phyloP scores from a whole-genome alignment of 2,113 vertebrate species.

The Crotalus viridis region DNA sequence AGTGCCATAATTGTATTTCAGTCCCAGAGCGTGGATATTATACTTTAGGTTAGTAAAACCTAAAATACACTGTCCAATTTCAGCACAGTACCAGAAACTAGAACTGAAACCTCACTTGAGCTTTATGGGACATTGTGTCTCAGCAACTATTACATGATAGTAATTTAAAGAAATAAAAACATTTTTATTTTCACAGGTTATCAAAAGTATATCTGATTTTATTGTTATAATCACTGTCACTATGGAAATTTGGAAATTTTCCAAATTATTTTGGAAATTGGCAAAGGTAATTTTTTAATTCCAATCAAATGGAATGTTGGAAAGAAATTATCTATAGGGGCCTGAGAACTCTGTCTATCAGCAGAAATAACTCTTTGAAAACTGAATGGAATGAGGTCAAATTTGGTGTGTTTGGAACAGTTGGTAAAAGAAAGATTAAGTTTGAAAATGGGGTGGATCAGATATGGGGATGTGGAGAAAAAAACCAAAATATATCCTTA shows the following conservation, averaged over 20 bases:
- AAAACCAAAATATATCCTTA: neutral
- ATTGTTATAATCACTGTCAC: neutral
- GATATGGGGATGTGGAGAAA: neutral
- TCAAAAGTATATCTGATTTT: neutral
- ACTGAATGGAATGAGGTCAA: neutral
- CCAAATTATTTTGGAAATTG: neutral
- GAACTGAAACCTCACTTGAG: neutral
- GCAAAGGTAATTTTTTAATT: neutral
- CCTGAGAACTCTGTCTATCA: neutral
- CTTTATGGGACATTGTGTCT: neutral
- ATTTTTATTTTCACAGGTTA: neutral
- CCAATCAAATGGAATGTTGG: neutral
- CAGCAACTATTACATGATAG: accelerated
- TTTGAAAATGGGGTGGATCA: neutral
- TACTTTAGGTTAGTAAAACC: neutral
- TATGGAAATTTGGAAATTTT: neutral
- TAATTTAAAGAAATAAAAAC: neutral
- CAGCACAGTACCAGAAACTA: neutral
- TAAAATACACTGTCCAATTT: neutral
- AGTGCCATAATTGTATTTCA: neutral
- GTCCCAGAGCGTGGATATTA: neutral
- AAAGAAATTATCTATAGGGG: neutral
- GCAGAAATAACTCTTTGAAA: neutral
- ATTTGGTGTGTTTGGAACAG: neutral
- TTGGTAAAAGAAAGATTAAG: neutral